These are phyloP conservation scores for Eupithecia centaureata DNA, from an alignment of 2,888 invertebrate genomes.

Conservation along the genomic window DNA sequence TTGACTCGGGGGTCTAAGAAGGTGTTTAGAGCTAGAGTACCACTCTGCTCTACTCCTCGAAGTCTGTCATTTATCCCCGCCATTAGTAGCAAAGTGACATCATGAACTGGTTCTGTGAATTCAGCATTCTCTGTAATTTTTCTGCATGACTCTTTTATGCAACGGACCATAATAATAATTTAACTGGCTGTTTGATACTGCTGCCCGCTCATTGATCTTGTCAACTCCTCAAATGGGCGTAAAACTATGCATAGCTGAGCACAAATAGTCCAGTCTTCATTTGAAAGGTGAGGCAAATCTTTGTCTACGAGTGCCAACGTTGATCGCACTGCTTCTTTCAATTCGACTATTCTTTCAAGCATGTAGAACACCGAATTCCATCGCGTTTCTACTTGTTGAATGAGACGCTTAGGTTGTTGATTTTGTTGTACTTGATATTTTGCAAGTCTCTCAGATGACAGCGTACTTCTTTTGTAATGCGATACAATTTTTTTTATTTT, in stretches of 20 bases:
- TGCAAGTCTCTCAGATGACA: slow-evolving; percentile 14
- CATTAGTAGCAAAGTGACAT: background rate
- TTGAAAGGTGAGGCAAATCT: background rate
- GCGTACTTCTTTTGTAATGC: slow-evolving; percentile 12
- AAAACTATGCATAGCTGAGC: slow-evolving; percentile 2
- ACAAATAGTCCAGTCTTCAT: background rate
- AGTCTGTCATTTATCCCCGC: background rate
- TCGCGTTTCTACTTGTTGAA: slow-evolving; percentile 14
- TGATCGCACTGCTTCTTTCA: slow-evolving; percentile 13
- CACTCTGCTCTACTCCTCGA: background rate
- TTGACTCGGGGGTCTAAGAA: background rate
- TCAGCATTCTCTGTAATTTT: background rate
- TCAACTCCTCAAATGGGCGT: slow-evolving; percentile 11
- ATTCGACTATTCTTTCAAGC: slow-evolving; percentile 13
- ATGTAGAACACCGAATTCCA: slow-evolving; percentile 16
- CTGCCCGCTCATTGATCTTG: slow-evolving; percentile 8
- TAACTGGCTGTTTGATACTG: slow-evolving; percentile 9
- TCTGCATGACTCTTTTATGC: background rate
- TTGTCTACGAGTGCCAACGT: slow-evolving; percentile 12
- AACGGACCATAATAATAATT: slow-evolving; percentile 10
- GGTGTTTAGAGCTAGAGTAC: background rate
- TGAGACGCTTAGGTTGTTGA: slow-evolving; percentile 4
- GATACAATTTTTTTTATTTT: slow-evolving; percentile 12
- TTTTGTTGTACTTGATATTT: slow-evolving; percentile 19
- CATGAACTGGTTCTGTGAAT: background rate